Base-by-base conservation (phyloP, 2,113 vertebrate genomes). In the Petroica traversi region DNA sequence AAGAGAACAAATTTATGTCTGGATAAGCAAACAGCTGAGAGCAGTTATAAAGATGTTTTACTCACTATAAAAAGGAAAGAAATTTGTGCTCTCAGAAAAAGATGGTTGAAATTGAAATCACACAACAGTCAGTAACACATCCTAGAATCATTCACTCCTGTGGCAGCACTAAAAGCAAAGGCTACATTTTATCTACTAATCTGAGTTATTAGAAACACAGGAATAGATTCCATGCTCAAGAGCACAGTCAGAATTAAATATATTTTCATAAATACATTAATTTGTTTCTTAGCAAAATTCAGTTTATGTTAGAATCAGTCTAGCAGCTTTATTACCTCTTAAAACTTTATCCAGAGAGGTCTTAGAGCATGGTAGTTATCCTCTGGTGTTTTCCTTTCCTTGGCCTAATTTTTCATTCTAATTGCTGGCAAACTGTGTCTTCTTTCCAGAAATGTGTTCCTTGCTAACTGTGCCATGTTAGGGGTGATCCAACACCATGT, bases 351-450 rank as follows among this genome's bases (percentile, higher is more conserved):
- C 43, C 82, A 91, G 69, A 83, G 62, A 92, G 58, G 68, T 75
- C 66, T 85, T 80, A 83, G 20, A 94, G 55, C 43, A 79, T n/a
- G 28, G 52, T 43, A 83, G 78, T 88, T 93, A 80, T 80, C 88
- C 82, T 90, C 88, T 84, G 48, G 43, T 89, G 81, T 94, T 83
- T 95, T 95, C 58, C 55, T 88, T 90, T 85, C 79, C 68, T 91
- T 95, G 83, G 76, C 80, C 92, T 92, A 91, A 72, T 81, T 96
- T 94, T 92, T 91, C 7, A 5, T 75, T 88, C 54, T 95, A 92
- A 84, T 92, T 94, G 85, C 72, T 94, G 83, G 69, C 49, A 95
- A 96, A 92, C 19, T 92, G 11, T 51, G 43, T 80, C 85, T 88
- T 89, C 85, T 92, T 74, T 93, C 72, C 82, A 88, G 75, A 95